Conservation (phyloP, 1,140 invertebrate species). For the Lasioglossum baleicum region DNA sequence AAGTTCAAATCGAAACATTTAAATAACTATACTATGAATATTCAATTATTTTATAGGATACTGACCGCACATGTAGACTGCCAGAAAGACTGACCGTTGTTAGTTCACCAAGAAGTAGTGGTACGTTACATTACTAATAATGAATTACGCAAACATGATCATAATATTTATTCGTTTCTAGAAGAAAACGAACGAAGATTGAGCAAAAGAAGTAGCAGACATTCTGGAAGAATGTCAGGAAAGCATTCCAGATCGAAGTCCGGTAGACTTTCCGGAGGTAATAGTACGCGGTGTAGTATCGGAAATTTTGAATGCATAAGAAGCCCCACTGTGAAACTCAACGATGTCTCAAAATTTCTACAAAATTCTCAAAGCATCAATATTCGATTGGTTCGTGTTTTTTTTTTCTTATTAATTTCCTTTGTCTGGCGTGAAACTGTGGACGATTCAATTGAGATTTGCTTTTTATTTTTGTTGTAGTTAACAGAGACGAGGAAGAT, state of each 20-base stretch:
- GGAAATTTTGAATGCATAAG: slow-evolving; percentile 44
- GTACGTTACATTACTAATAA: slow-evolving; percentile 50
- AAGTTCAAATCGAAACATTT: background rate
- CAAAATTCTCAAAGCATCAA: slow-evolving; percentile 73
- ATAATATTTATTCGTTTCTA: slow-evolving; percentile 6
- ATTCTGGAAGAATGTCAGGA: slow-evolving; percentile 57
- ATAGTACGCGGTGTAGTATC: background rate
- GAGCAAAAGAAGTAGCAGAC: slow-evolving; percentile 53
- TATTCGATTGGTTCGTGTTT: slow-evolving; percentile 61
- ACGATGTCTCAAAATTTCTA: slow-evolving; percentile 73
- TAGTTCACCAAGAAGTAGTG: slow-evolving; percentile 58
- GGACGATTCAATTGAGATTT: background rate
- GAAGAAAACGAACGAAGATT: slow-evolving; percentile 58
- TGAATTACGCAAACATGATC: background rate
- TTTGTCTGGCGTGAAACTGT: background rate
- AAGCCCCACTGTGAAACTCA: slow-evolving; percentile 70
- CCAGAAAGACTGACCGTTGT: slow-evolving; percentile 65
- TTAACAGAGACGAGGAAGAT: slow-evolving; percentile 14
- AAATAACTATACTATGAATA: background rate
- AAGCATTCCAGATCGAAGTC: slow-evolving; percentile 57
- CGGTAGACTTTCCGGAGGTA: slow-evolving; percentile 45
- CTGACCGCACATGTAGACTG: slow-evolving; percentile 54
- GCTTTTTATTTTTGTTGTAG: slow-evolving; percentile 11
- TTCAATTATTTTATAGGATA: slow-evolving; percentile 57
- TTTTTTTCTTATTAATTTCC: background rate